Evolutionary conservation across 2,113 vertebrate species (phyloP), one percentile per base, ranked within the genome.

Genomic region (Phrynosoma blainvillii): DNA sequence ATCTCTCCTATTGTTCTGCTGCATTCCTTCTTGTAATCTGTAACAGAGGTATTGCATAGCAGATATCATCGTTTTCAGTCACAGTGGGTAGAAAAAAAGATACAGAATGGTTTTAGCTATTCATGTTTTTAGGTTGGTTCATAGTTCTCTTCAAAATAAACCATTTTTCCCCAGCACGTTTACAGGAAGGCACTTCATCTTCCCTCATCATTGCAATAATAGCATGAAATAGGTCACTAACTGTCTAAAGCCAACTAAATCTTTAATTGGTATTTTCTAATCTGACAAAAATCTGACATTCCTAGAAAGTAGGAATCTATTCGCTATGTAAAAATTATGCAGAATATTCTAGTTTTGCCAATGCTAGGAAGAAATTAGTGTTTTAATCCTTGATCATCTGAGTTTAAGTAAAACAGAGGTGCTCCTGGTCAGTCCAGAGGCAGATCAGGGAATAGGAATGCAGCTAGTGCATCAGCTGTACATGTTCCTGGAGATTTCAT

Each of bases 201-300:
- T 73, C 21, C 5, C 71, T 40, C 25, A 25, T 68, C 7, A 54
- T 54, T 66, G 73, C 71, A 82, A 76, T 82, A 82, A 76, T 82
- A 25, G 32, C 62, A 25, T 66, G 56, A 82, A 87, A n/a, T 52
- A 74, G 32, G 18, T 71, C 54, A 74, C 56, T 30, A 52, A 74
- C 76, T 82, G 11, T 66, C 27, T 56, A 87, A 82, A 59, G 20
- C 42, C 54, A 81, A 66, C 36, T 66, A 76, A 88, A 76, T 47
- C 3, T 21, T 42, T 65, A 62, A 27, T 75, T 52, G 27, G 47
- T 7, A 47, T 47, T 5, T 47, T 47, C 47, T 47, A 47, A 47
- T 47, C 21, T 52, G 52, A 71, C 71, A 27, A 30, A 54, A 77
- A 79, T 71, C 66, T 30, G 47, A 66, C 23, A 59, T 79, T 59